Percentiles rank a stretch among this genome's conserved stretches.
Evolutionary conservation across 2,797 vertebrate species (phyloP).

Genomic region (Arnoldichthys spilopterus): DNA sequence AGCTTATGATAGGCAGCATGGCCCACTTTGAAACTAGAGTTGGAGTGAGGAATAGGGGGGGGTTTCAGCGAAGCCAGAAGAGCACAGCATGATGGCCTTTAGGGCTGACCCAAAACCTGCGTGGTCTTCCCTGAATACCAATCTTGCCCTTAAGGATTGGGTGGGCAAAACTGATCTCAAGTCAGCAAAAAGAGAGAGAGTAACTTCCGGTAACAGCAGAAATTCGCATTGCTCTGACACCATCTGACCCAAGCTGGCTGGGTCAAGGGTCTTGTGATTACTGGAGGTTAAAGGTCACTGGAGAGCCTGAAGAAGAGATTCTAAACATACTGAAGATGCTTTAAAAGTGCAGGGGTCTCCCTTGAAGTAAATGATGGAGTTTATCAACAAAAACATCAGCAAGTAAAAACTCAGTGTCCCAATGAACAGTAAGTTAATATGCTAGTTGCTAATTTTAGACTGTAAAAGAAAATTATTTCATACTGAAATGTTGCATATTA

Average conservation of each 20-base stretch:
- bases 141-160: background rate
- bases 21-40: slow-evolving; percentile 52
- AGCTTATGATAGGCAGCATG: slow-evolving; percentile 9
- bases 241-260: background rate
- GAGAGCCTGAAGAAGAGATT: slow-evolving; percentile 3
- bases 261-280: slow-evolving; percentile 10
- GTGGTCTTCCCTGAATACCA: slow-evolving; percentile 6
- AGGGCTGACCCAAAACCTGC: slow-evolving; percentile 14
- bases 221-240: background rate
- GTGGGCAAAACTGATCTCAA: slow-evolving; percentile 13
- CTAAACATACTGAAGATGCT: slow-evolving; percentile 9
- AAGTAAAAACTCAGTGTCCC: background rate
- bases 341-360: background rate
- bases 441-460: background rate
- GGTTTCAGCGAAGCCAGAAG: slow-evolving; percentile 20
- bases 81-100: background rate
- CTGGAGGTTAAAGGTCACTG: slow-evolving; percentile 29
- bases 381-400: background rate
- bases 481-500: background rate
- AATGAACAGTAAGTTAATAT: background rate
- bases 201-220: background rate
- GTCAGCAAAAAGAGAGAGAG: background rate
- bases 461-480: background rate
- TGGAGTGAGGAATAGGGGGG: slow-evolving; percentile 3
- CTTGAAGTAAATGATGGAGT: background rate